Conservation (phyloP, 1,140 invertebrate genomes). For the Aplysia californica region DNA sequence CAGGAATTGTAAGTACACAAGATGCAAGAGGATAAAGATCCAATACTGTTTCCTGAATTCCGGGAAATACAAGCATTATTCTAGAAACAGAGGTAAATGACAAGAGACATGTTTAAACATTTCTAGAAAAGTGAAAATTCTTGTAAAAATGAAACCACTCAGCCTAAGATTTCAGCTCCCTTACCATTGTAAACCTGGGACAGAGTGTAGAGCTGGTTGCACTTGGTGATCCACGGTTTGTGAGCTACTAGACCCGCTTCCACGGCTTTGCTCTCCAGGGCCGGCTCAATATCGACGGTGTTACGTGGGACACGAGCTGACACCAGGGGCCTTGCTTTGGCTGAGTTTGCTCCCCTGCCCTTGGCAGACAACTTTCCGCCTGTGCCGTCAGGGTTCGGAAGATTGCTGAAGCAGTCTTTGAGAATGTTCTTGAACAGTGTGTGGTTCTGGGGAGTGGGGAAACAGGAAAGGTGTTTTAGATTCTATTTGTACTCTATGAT, state of each 20-base stretch:
- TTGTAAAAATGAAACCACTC: too few species aligned
- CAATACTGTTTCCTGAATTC: too few species aligned
- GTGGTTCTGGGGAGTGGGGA: constrained; percentile 44
- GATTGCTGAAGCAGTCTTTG: constrained; percentile 61
- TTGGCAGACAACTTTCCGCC: constrained; percentile 8
- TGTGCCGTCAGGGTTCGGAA: constrained; percentile 49
- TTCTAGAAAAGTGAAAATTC: too few species aligned
- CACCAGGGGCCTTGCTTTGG: constrained; percentile 37
- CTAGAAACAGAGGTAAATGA: too few species aligned
- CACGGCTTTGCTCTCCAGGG: constrained; percentile 55
- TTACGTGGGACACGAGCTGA: neutral
- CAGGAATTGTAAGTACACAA: too few species aligned
- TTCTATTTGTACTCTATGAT: too few species aligned
- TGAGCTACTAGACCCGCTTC: constrained; percentile 59
- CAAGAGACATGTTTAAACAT: too few species aligned
- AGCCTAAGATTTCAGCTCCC: too few species aligned
- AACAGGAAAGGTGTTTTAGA: neutral
- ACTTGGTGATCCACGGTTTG: constrained; percentile 64
- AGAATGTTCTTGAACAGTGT: constrained; percentile 60
- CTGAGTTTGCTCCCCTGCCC: constrained; percentile 35
- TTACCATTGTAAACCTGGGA: constrained; percentile 62
- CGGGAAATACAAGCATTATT: too few species aligned
- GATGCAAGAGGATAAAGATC: too few species aligned
- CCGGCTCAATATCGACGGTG: constrained; percentile 50
- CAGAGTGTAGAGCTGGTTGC: constrained; percentile 63